Conservation (phyloP, 2,797 vertebrate genomes). For the Sciurus vulgaris region DNA sequence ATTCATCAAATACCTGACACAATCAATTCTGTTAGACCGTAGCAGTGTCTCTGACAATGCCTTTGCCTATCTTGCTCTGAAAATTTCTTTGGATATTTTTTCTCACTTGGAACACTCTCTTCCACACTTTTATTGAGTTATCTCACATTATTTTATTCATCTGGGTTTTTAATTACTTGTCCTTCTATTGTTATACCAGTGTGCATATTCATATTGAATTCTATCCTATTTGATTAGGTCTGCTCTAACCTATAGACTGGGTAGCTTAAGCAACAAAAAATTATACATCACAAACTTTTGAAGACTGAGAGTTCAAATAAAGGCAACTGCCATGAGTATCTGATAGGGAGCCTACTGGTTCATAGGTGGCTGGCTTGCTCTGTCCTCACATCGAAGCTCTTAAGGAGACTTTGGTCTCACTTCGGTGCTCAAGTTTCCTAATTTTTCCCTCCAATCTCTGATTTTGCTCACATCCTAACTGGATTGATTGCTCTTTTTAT, state of each 20-base stretch:
- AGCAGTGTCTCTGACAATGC: not conserved
- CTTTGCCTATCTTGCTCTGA: not conserved
- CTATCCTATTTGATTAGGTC: not conserved
- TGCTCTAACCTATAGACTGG: no score
- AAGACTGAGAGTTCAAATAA: not conserved
- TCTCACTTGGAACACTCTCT: not conserved
- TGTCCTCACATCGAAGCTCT: not conserved
- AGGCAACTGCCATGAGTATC: not conserved
- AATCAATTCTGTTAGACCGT: not conserved
- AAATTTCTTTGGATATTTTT: not conserved
- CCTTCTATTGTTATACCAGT: not conserved
- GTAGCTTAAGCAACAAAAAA: not conserved
- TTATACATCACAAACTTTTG: not conserved
- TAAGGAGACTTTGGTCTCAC: not conserved
- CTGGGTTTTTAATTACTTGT: not conserved
- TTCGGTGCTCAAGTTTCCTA: fast-evolving
- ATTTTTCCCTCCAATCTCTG: not conserved
- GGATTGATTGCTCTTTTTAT: not conserved
- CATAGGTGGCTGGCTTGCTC: fast-evolving
- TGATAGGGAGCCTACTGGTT: not conserved
- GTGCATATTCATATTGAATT: not conserved
- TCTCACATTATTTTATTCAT: not conserved
- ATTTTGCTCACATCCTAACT: not conserved
- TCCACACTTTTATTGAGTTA: not conserved
- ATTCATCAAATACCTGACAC: not conserved